Base-by-base conservation (phyloP, 2,888 invertebrate genomes). In the Drosophila demipolita region DNA sequence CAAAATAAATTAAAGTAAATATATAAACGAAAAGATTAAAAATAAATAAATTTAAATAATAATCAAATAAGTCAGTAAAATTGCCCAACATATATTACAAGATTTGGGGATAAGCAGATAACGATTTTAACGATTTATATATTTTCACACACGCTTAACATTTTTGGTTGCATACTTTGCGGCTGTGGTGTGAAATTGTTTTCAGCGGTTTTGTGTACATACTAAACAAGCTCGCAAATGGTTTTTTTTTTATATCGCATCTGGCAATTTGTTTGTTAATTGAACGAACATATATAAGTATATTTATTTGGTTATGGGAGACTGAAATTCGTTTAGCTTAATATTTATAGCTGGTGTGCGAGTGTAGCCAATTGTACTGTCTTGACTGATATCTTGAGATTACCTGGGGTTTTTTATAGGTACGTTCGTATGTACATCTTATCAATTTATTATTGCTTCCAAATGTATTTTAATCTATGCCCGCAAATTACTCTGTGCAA, bases 341-440 rank as follows among this genome's bases (percentile, higher is more conserved):
- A 63, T 50, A 57, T 71, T 58, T 61, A 55, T 48, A 26, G 32
- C 32, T 55, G 20, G 17, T 15, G 17, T 9, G 38, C 5, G 17
- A 58, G 49, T 73, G 70, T 74, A 67, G 76, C 70, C 65, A 71
- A 73, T 65, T 26, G 52, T 58, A 45, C 53, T 73, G 59, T 42
- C 52, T 62, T 55, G 32, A 73, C 69, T 82, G 75, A 82, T 86
- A 86, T 87, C 84, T 81, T 77, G 67, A 81, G 86, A 85, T 86
- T 85, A 55, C 64, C 77, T 57, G 36, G 75, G 75, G 64, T 15
- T 26, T 36, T 36, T 23, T 38, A n/a, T 17, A 11, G 29, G 26
- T 38, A 9, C 26, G 26, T n/a, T 72, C 38, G 38, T 42, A 52
- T 58, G 42, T 48, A n/a, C 60, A 70, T 77, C 87, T 85, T 85